Evolutionary conservation across 2,113 vertebrate genomes (phyloP), one percentile per base, ranked within the genome.

Genomic region (Cervus canadensis): DNA sequence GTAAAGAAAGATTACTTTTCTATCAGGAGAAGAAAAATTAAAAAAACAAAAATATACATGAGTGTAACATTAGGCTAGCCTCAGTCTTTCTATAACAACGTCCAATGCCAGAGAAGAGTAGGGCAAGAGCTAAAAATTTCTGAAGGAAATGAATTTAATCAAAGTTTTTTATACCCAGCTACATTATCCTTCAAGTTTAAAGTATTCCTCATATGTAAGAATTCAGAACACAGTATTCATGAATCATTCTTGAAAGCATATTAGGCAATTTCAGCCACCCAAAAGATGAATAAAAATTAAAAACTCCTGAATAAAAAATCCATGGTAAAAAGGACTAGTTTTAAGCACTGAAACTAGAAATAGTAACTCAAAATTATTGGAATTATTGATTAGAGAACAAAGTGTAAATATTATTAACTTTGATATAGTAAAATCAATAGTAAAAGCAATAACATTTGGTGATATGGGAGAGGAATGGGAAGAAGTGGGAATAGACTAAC

Each of bases 91-190:
- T 36, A 54, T 21, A 87, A 79, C 13, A 89, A 36, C 2, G 21
- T 48, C 17, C 28, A 54, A 5, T 43, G 15, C 2, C 16, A 87
- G 43, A 92, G 84, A 13, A 28, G 13, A 83, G 33, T 60, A 25
- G 67, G 30, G 3, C 56, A 86, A 8, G 78, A 59, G 48, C 36
- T 85, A 12, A 10, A 92, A 56, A 23, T 87, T 92, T 92, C 48
- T 56, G 11, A 94, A 67, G 11, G 23, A 95, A 92, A 92, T 95
- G 71, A 95, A 87, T 93, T 67, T 43, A 87, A 48, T 45, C 59
- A 94, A 87, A 33, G 11, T 87, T 62, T 89, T 95, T 94, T 89
- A 89, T 98, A 96, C 33, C 33, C 50, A 84, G 36, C 21, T 15
- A 15, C 56, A 57, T 56, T 74, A 79, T 28, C 36, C 33, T 48